Evolutionary conservation across 1,140 invertebrate genomes (phyloP), one percentile per base, ranked within the genome.

Genomic region (Maniola jurtina): DNA sequence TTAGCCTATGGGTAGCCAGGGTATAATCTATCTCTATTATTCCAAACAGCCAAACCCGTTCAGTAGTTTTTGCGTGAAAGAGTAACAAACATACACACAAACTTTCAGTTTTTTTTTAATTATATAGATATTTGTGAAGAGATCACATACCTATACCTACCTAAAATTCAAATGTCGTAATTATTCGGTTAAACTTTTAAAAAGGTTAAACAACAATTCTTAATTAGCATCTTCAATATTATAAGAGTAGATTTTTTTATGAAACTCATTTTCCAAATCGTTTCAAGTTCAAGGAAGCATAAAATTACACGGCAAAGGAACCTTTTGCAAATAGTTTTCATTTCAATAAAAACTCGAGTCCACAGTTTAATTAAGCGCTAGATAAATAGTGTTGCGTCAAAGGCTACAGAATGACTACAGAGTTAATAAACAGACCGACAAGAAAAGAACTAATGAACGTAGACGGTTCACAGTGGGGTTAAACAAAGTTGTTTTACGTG

Each of bases 391-490:
- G 36, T 48, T 40, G 33, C 45, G 14, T 61, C 50, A 66, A 61
- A 61, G 64, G 16, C 48, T 14, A 38, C 15, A 25, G 40, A 45
- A n/a, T 35, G 64, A 15, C 48, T 14, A 38, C 15, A 25, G 40
- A 45, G 35, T 35, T 61, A 36, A 45, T n/a, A 54, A 48, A 57
- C 25, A 57, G 55, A 57, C 52, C 36, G 56, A 61, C 15, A 34
- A 56, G 42, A 54, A 40, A 59, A 68, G n/a, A 34, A 36, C 55
- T 61, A 70, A 62, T 70, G 68, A 66, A 66, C 25, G 58, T 66
- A 34, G 57, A 38, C 10, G 38, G 59, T 56, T 61, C 58, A 61
- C 64, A 61, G 64, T 59, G 64, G 33, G 59, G 59, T 66, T 61
- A 56, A 34, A 9, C 14, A 10, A 34, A 55, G 52, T 55, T 55